These are phyloP conservation scores for Agrotis ipsilon DNA, from an alignment of 2,888 invertebrate genomes.

Conservation along the genomic window DNA sequence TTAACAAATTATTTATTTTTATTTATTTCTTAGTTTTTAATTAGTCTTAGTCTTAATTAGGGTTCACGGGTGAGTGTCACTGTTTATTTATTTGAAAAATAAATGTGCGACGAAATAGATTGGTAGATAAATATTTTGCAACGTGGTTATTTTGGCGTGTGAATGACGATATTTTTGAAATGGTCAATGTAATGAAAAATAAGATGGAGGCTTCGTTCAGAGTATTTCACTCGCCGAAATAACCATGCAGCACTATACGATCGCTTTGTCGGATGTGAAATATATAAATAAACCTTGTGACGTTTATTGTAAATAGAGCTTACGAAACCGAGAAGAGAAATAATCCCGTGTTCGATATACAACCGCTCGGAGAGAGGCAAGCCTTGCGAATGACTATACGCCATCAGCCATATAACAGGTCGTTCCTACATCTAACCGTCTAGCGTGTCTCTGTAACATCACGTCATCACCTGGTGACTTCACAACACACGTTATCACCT, in stretches of 20 bases:
- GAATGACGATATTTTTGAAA: background rate
- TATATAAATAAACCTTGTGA: conserved; percentile 68
- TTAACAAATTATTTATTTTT: conserved; percentile 72
- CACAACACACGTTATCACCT: conserved; percentile 16
- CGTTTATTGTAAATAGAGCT: conserved; percentile 61
- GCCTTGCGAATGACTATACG: conserved; percentile 52
- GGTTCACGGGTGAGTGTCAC: conserved; percentile 71
- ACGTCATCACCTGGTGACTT: conserved; percentile 33
- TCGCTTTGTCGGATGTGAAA: conserved; percentile 48
- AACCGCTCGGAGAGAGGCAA: conserved; percentile 57
- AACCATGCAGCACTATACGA: background rate
- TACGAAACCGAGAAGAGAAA: conserved; percentile 37
- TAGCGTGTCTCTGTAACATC: conserved; percentile 22
- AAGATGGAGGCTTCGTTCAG: background rate
- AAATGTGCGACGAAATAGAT: conserved; percentile 38
- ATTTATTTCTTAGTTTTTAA: conserved; percentile 69
- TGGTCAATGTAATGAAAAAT: background rate
- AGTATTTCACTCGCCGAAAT: background rate
- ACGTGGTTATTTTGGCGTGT: background rate
- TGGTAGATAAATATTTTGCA: conserved; percentile 3
- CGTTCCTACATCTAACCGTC: conserved; percentile 59
- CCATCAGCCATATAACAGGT: conserved; percentile 65
- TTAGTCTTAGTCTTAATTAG: conserved; percentile 60
- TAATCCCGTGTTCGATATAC: conserved; percentile 50
- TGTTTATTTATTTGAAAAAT: conserved; percentile 65